phyloP scores from a whole-genome alignment of 2,888 invertebrate species.

The Leucoptera coffeella region DNA sequence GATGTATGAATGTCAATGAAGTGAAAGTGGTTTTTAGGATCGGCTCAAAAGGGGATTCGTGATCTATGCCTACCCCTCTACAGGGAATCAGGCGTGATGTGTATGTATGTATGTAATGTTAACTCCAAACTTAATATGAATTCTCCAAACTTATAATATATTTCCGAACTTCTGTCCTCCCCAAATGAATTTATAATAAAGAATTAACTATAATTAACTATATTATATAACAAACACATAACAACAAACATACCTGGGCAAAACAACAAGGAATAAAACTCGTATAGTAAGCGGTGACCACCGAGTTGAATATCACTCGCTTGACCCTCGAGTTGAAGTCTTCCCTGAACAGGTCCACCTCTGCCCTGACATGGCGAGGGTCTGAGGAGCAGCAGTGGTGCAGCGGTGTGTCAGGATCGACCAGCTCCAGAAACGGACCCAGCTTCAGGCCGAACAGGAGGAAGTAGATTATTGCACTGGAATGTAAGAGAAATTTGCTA shows the following conservation, averaged over 20 bases:
- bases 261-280: constrained; percentile 87
- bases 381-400: constrained; percentile 72
- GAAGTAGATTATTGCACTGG: constrained; percentile 69
- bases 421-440: constrained; percentile 68
- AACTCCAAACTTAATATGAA: no score
- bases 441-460: constrained; percentile 75
- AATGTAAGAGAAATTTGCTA: constrained; percentile 10
- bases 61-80: no score
- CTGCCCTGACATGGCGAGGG: constrained; percentile 60
- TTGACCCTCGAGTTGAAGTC: constrained; percentile 89
- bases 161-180: no score
- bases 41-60: no score
- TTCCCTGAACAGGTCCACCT: constrained; percentile 75
- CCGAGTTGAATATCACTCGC: constrained; percentile 79
- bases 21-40: no score
- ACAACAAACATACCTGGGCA: constrained; percentile 73
- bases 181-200: no score
- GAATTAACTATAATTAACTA: no score
- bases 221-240: no score
- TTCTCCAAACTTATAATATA: no score
- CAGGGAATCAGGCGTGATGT: no score
- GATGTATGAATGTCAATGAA: no score
- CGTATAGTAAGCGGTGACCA: constrained; percentile 81
- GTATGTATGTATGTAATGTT: no score
- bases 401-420: constrained; percentile 50